Conservation (phyloP, 23 tunicate genomes). For the Trididemnum clinides region DNA sequence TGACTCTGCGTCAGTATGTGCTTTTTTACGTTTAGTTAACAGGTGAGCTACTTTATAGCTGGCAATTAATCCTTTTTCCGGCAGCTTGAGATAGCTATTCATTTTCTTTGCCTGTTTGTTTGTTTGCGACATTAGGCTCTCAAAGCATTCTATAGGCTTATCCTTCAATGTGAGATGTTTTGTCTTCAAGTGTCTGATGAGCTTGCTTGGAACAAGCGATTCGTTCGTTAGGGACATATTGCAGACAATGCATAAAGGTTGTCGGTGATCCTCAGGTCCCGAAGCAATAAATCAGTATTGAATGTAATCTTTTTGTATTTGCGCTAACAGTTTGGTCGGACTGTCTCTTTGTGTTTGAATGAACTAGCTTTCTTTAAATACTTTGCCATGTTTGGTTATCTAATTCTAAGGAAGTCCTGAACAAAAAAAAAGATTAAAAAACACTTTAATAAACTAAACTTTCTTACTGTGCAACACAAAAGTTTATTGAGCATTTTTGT, state of each 20-base stretch:
- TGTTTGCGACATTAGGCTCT: slow-evolving; percentile 64
- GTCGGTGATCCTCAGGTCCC: slow-evolving; percentile 58
- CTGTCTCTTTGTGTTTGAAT: slow-evolving; percentile 50
- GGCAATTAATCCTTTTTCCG: slow-evolving; percentile 67
- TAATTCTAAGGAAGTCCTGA: slow-evolving; percentile 1
- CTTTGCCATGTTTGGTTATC: slow-evolving; percentile 36
- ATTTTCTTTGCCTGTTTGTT: slow-evolving; percentile 53
- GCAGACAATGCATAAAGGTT: slow-evolving; percentile 70
- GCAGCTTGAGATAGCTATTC: slow-evolving; percentile 66
- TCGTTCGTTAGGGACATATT: slow-evolving; percentile 61
- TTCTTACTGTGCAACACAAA: slow-evolving; percentile 1
- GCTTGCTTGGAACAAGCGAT: slow-evolving; percentile 75
- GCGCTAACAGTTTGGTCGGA: slow-evolving; percentile 22
- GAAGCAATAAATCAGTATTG: slow-evolving; percentile 55
- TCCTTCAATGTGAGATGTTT: slow-evolving; percentile 63
- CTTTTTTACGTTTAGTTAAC: slow-evolving; percentile 67
- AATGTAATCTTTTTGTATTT: slow-evolving; percentile 62
- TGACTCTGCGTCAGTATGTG: slow-evolving; percentile 72
- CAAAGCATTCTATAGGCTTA: slow-evolving; percentile 58
- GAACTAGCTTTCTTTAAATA: no score
- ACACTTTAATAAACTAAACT: slow-evolving; percentile 4
- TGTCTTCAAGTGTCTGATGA: slow-evolving; percentile 59
- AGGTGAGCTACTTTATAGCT: slow-evolving; percentile 69
- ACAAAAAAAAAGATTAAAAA: background rate
- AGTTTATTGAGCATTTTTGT: no score